Evolutionary conservation across 2,113 vertebrate species (phyloP), one percentile per base, ranked within the genome.

Genomic region (Sceloporus tristichus): DNA sequence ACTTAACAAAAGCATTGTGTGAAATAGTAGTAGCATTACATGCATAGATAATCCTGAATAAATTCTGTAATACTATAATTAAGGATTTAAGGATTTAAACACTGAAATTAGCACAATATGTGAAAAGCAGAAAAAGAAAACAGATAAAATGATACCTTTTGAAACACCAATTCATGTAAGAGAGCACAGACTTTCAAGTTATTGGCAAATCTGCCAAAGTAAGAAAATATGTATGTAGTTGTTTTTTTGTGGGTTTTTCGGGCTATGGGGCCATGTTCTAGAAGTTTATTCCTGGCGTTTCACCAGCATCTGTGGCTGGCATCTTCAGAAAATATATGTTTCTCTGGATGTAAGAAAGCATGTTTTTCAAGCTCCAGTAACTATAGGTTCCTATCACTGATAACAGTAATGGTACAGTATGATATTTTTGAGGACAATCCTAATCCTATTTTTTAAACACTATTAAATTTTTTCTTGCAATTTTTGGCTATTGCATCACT

Each of bases 11-110:
- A 34, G 27, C 54, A 34, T 73, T 56, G 10, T 71, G 65, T 21
- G 38, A 38, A 74, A 23, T 27, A 65, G 34, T 29, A 53, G 16
- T 71, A 48, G n/a, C 42, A 62, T 42, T 83, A 56, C 3, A 65
- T 83, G 13, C 23, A 74, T 71, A 34, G 65, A 21, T 75, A 66
- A 73, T 66, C 87, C 29, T 86, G 91, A 53, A 59, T 13, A 85
- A 73, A 76, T 74, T 23, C 40, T 53, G 5, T 82, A 9, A n/a
- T 53, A n/a, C 18, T 79, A 87, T 34, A 82, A 90, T 79, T 65
- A 90, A 18, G 18, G 59, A 62, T 62, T 62, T 62, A 68, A 88
- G 73, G 85, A 82, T 29, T 90, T 91, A 38, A 48, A 89, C 48
- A 29, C 70, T 87, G 65, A 90, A 90, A 91, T 85, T 5, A 86